A percentile compares a stretch with the other conserved stretches of the same genome.
Conservation (phyloP, 1,140 invertebrate species). For the Pantala flavescens region DNA sequence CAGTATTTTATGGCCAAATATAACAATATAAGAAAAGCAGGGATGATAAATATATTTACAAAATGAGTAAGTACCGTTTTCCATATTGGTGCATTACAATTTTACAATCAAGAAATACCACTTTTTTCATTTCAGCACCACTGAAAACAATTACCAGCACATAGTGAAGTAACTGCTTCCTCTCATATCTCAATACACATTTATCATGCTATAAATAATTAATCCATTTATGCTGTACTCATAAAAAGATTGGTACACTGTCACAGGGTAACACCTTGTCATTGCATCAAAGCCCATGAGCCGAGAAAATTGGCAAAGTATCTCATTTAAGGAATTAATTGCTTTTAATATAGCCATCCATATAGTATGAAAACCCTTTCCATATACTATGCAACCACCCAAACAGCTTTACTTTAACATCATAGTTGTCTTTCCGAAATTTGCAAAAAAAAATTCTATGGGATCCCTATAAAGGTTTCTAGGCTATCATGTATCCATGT, state of each 20-base stretch:
- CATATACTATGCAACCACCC: not conserved
- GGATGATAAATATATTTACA: conserved; percentile 8
- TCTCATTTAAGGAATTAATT: no score
- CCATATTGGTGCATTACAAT: not conserved
- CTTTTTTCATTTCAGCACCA: not conserved
- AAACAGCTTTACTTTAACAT: not conserved
- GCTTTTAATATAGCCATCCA: no score
- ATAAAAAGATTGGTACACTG: not conserved
- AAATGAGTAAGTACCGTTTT: conserved; percentile 10
- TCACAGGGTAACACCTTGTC: not conserved
- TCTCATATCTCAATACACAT: not conserved
- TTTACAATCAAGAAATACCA: not conserved
- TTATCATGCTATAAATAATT: conserved; percentile 1
- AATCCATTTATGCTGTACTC: not conserved
- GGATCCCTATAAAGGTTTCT: not conserved
- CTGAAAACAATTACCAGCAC: not conserved
- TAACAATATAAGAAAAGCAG: not conserved
- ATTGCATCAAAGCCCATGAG: not conserved
- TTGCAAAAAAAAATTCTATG: not conserved
- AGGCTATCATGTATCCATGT: not conserved
- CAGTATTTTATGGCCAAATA: no score
- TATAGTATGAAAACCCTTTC: not conserved
- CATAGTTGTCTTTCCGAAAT: not conserved
- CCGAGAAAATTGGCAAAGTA: not conserved
- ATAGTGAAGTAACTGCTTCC: not conserved